phyloP scores from a whole-genome alignment of 2,888 invertebrate genomes.

The Eupeodes latifasciatus region DNA sequence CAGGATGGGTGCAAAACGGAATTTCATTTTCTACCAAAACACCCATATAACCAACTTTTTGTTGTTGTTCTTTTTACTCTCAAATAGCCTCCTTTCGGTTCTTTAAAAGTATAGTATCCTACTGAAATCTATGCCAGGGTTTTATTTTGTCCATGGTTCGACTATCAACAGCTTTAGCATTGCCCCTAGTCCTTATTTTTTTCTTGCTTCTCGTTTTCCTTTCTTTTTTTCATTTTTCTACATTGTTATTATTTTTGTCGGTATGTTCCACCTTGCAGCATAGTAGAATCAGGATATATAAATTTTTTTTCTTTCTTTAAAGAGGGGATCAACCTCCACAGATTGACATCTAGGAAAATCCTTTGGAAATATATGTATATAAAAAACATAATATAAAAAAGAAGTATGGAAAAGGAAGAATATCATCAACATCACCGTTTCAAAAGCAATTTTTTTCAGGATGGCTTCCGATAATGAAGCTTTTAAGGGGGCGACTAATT shows the following conservation, averaged over 20 bases:
- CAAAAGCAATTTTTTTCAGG: not conserved
- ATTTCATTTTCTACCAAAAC: constrained; percentile 65
- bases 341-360: constrained; percentile 69
- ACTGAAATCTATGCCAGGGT: constrained; percentile 73
- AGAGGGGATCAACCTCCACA: constrained; percentile 71
- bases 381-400: constrained; percentile 15
- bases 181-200: constrained; percentile 52
- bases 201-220: not conserved
- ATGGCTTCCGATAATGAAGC: not conserved
- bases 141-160: constrained; percentile 70
- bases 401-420: constrained; percentile 44
- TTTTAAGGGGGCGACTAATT: not conserved
- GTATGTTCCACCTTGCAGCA: constrained; percentile 62
- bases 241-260: constrained; percentile 69
- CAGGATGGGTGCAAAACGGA: constrained; percentile 61
- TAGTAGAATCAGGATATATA: constrained; percentile 28
- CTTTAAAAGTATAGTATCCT: constrained; percentile 42
- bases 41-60: constrained; percentile 48
- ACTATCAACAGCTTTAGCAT: constrained; percentile 73
- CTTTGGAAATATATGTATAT: constrained; percentile 57
- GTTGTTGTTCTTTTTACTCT: not conserved
- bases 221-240: constrained; percentile 26
- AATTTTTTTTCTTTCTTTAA: constrained; percentile 32
- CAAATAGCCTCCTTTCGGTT: constrained; percentile 54
- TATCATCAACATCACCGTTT: constrained; percentile 41